A percentile compares a stretch with the other conserved stretches of the same genome.
Conservation (phyloP, 2,888 invertebrate genomes). For the Busseola fusca region DNA sequence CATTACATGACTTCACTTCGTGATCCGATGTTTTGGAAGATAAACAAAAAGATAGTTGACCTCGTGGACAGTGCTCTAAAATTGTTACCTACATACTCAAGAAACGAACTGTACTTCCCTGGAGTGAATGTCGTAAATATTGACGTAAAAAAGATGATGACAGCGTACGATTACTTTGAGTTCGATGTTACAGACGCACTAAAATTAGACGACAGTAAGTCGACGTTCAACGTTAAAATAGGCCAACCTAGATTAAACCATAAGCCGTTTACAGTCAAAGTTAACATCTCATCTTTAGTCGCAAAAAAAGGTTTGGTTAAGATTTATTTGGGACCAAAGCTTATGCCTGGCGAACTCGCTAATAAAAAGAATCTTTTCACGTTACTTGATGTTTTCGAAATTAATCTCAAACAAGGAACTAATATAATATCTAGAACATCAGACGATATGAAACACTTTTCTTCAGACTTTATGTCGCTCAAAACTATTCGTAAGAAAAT, state of each 20-base stretch:
- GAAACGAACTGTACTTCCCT: constrained; percentile 89
- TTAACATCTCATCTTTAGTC: constrained; percentile 90
- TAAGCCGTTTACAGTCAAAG: constrained; percentile 91
- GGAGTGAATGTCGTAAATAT: constrained; percentile 90
- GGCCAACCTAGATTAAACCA: constrained; percentile 91
- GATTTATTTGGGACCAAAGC: constrained; percentile 92
- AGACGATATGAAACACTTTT: constrained; percentile 89
- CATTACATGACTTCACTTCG: constrained; percentile 90
- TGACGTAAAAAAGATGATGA: constrained; percentile 90
- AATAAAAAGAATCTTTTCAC: constrained; percentile 88
- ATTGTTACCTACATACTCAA: constrained; percentile 88
- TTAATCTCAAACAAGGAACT: constrained; percentile 89
- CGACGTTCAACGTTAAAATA: constrained; percentile 81
- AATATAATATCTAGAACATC: constrained; percentile 91
- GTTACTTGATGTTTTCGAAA: constrained; percentile 89
- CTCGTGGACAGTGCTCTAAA: constrained; percentile 89
- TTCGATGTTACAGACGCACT: constrained; percentile 90
- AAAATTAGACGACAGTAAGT: constrained; percentile 72
- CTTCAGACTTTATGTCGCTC: constrained; percentile 90
- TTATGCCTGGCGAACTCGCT: constrained; percentile 88
- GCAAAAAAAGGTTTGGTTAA: constrained; percentile 89
- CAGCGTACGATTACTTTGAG: constrained; percentile 91
- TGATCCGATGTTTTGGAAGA: constrained; percentile 92
- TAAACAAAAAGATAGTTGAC: constrained; percentile 90
- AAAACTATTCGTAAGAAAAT: constrained; percentile 90